Conservation (phyloP, 2,797 vertebrate species). For the Pantherophis alleghaniensis region DNA sequence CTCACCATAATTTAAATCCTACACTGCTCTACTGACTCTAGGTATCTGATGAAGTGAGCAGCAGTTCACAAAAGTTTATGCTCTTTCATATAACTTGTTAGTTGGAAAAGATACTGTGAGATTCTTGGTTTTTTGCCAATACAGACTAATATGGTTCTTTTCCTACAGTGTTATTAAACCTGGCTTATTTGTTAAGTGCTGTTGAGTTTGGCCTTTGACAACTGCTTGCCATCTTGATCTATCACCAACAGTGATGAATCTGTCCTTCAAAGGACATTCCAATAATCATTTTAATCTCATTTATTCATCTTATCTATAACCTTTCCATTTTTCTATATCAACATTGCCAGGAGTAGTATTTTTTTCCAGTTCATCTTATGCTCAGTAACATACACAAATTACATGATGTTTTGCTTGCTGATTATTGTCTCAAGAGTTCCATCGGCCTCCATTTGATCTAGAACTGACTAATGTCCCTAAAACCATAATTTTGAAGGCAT, state of each 20-base stretch:
- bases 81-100: not conserved
- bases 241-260: not conserved
- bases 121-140: not conserved
- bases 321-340: not conserved
- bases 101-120: not conserved
- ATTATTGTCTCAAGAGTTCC: not conserved
- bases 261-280: not conserved
- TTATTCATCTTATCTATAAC: not conserved
- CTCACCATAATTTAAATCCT: not conserved
- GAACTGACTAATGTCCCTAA: not conserved
- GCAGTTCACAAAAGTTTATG: not conserved
- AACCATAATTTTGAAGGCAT: not conserved
- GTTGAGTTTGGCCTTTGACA: not conserved
- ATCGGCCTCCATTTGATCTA: not conserved
- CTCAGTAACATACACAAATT: not conserved
- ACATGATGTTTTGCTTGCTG: not conserved
- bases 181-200: not conserved
- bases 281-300: not conserved
- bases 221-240: not conserved
- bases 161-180: not conserved
- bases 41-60: not conserved
- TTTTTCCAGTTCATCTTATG: not conserved
- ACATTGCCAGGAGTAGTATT: not conserved
- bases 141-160: not conserved
- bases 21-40: not conserved